phyloP scores from a whole-genome alignment of 2,113 vertebrate genomes.

The Pionites leucogaster region DNA sequence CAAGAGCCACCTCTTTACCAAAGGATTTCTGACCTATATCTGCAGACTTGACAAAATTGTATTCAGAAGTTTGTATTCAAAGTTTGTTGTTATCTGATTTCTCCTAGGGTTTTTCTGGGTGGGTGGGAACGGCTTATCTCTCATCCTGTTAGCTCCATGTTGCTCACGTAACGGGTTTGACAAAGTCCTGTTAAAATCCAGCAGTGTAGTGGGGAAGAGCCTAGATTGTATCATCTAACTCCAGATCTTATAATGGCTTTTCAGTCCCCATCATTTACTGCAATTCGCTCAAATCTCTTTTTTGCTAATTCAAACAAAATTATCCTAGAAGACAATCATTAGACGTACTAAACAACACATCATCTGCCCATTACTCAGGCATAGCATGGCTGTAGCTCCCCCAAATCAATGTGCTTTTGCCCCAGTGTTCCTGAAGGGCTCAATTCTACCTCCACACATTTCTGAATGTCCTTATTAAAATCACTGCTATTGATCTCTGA shows the following conservation, averaged over 20 bases:
- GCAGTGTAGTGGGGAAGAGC: neutral
- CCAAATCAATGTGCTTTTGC: neutral
- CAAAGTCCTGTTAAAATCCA: neutral
- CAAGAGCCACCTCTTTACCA: neutral
- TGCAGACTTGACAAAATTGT: neutral
- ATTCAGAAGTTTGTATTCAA: neutral
- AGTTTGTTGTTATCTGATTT: neutral
- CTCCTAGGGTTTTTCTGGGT: neutral
- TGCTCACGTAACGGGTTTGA: neutral
- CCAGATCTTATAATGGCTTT: neutral
- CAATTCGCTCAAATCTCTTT: neutral
- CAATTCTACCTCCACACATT: neutral
- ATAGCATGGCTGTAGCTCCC: neutral
- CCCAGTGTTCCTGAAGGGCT: neutral
- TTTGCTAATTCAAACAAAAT: conserved; percentile 31
- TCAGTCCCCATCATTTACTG: neutral
- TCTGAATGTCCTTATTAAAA: neutral
- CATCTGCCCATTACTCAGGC: neutral
- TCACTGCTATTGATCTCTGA: neutral
- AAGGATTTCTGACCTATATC: neutral
- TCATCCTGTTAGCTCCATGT: neutral
- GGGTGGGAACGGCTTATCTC: neutral
- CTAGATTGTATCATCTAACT: neutral
- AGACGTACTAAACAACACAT: neutral
- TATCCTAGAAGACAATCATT: neutral